phyloP scores from a whole-genome alignment of 2,113 vertebrate genomes.

The Cyprinodon variegatus region DNA sequence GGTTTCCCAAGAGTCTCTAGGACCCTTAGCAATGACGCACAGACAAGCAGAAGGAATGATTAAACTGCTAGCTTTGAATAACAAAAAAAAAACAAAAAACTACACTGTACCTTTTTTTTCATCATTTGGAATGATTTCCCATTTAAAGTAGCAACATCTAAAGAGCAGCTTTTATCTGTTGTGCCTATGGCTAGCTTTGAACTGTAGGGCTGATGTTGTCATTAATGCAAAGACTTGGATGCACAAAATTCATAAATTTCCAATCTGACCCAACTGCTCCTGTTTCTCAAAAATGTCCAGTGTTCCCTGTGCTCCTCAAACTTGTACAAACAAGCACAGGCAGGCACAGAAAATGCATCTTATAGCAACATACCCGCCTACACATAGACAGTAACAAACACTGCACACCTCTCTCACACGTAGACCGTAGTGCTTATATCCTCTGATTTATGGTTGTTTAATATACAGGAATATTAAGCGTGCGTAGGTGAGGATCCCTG shows the following conservation, averaged over 20 bases:
- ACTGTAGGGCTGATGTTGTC: conserved; percentile 33
- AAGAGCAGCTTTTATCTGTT: too few species aligned
- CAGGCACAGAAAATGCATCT: conserved; percentile 18
- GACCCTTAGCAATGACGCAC: background rate
- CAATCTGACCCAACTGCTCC: conserved; percentile 40
- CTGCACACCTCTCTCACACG: conserved; percentile 28
- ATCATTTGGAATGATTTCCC: too few species aligned
- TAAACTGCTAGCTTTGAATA: background rate
- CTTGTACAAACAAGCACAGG: conserved; percentile 25
- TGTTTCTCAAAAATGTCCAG: conserved; percentile 30
- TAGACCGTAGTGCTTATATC: conserved; percentile 62
- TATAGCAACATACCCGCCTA: conserved; percentile 18
- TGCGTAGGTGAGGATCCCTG: conserved; percentile 77
- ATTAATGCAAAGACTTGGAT: conserved; percentile 21
- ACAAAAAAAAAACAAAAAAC: too few species aligned
- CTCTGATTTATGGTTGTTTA: conserved; percentile 84
- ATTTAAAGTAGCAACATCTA: too few species aligned
- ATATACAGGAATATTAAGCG: conserved; percentile 85
- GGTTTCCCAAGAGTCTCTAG: background rate
- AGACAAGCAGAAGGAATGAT: background rate
- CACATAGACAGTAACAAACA: conserved; percentile 16
- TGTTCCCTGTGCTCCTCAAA: conserved; percentile 19
- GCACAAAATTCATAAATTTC: conserved; percentile 47
- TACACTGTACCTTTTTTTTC: too few species aligned
- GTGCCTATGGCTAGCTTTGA: background rate